Base-by-base conservation (phyloP, 2,113 vertebrate genomes). In the Amphiprion ocellaris region DNA sequence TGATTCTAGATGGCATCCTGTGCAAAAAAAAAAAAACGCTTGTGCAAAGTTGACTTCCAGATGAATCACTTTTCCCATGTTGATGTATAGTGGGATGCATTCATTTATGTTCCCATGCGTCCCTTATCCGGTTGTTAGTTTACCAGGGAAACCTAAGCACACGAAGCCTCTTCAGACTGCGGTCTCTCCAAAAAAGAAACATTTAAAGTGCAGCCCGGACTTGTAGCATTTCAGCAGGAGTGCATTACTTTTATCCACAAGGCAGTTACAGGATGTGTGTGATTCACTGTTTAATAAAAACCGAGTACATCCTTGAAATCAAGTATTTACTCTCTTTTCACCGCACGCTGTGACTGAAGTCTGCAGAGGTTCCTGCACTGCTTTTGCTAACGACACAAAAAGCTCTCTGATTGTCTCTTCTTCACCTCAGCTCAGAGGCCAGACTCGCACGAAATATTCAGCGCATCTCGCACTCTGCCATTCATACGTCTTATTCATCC, bases 241-340 rank as follows among this genome's bases (percentile, higher is more conserved):
- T 44, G 49, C 69, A 63, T 63, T n/a, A 39, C 64, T 54, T 46
- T 52, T 56, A 76, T 56, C 54, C 52, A 62, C 24, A n/a, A 58
- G 39, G 72, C 69, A 63, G 65, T 69, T 39, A 39, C 59, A 63
- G 55, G 30, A 84, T 58, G 83, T 59, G 49, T 65, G 64, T 79
- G 76, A 82, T 69, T 82, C 85, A 79, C 46, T 77, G 83, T 90
- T 89, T 87, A 82, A 82, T 89, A 85, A 91, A 75, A 84, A 37
- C 56, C 24, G 56, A 71, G 67, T 41, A 60, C 70, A 83, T 75
- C 62, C 69, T 75, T 65, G 54, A 77, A 74, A 65, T 71, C 19
- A 65, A 74, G 24, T 49, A 61, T 82, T 77, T 70, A 15, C 61
- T 21, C 61, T 79, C 64, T 74, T 76, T 69, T 73, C 52, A 26